phyloP scores from a whole-genome alignment of 2,797 vertebrate species.

The Gymnoscopelus microlampas region DNA sequence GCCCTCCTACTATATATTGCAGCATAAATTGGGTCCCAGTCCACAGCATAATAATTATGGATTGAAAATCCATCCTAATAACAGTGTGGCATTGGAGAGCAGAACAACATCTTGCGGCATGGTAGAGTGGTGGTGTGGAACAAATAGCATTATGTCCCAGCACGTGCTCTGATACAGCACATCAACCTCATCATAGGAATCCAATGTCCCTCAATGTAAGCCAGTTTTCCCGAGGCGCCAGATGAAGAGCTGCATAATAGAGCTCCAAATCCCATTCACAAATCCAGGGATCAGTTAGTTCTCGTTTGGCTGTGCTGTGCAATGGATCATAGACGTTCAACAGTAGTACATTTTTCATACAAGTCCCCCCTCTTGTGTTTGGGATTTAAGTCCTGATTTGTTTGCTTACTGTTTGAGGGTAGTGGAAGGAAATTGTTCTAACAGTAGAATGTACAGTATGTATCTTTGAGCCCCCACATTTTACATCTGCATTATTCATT shows the following conservation, averaged over 20 bases:
- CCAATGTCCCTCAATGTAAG: slow-evolving; percentile 53
- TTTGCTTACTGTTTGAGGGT: slow-evolving; percentile 60
- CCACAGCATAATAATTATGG: slow-evolving; percentile 70
- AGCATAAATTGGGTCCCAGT: slow-evolving; percentile 67
- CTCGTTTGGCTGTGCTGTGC: slow-evolving; percentile 57
- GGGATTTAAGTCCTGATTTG: slow-evolving; percentile 49
- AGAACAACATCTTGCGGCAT: slow-evolving; percentile 68
- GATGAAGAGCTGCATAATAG: slow-evolving; percentile 55
- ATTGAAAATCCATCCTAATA: slow-evolving; percentile 71
- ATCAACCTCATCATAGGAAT: slow-evolving; percentile 75
- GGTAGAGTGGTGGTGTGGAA: slow-evolving; percentile 69
- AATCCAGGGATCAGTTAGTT: slow-evolving; percentile 74
- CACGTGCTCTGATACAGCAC: slow-evolving; percentile 71
- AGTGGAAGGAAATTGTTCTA: slow-evolving; percentile 62
- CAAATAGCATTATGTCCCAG: slow-evolving; percentile 76
- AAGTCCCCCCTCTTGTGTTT: slow-evolving; percentile 33
- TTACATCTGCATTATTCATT: too few species aligned
- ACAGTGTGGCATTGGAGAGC: slow-evolving; percentile 52
- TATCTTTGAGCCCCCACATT: too few species aligned
- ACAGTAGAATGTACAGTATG: slow-evolving; percentile 23
- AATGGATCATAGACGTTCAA: slow-evolving; percentile 32
- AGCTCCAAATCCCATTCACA: slow-evolving; percentile 68
- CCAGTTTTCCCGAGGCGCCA: slow-evolving; percentile 49
- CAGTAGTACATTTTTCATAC: slow-evolving; percentile 59
- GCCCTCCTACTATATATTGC: slow-evolving; percentile 45